Percentiles rank a stretch among this genome's conserved stretches.
phyloP scores from a whole-genome alignment of 2,113 vertebrate genomes.

The Poicephalus meyeri region DNA sequence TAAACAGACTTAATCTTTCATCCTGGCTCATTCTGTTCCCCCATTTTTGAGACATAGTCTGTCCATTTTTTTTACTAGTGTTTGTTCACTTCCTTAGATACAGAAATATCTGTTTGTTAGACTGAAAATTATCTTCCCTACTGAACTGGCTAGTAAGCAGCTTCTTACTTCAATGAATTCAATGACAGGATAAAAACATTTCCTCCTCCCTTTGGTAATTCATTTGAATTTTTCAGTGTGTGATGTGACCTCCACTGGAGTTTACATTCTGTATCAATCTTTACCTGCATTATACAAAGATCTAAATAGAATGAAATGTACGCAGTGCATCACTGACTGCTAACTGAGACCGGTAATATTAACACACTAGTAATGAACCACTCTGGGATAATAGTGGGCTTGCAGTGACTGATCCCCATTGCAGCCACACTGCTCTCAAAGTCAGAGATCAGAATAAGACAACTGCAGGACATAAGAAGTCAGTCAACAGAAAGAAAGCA shows the following conservation, averaged over 20 bases:
- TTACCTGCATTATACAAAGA: neutral
- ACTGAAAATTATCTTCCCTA: neutral
- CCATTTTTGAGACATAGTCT: neutral
- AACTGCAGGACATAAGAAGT: neutral
- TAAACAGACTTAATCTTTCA: neutral
- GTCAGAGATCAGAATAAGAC: neutral
- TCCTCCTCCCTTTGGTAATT: neutral
- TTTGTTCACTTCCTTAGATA: conserved; percentile 5
- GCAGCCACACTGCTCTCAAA: neutral
- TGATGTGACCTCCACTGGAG: neutral
- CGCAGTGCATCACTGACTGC: neutral
- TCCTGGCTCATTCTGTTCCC: neutral
- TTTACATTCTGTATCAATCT: neutral
- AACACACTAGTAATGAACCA: neutral
- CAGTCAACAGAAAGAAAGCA: neutral
- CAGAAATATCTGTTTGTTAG: conserved; percentile 33
- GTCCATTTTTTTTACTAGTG: neutral
- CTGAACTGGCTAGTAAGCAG: conserved; percentile 4
- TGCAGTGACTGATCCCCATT: neutral
- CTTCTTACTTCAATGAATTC: conserved; percentile 15
- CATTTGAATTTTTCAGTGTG: conserved; percentile 18
- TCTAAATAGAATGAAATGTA: neutral
- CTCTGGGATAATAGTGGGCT: neutral
- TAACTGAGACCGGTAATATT: neutral
- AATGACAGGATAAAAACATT: neutral